Conservation (phyloP, 2,888 invertebrate species). For the Apodemia duryi region DNA sequence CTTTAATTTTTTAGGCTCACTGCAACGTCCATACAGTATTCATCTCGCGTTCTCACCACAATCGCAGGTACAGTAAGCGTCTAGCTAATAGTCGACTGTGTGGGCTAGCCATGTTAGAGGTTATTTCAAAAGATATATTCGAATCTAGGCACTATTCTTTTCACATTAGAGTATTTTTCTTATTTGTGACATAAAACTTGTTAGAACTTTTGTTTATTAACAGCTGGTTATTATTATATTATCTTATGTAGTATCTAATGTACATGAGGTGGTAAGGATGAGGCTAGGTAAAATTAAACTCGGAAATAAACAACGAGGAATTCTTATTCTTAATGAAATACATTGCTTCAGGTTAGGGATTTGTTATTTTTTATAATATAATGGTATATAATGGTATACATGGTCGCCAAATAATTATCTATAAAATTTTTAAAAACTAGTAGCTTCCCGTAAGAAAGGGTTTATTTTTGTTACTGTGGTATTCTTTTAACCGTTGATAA, state of each 20-base stretch:
- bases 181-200: constrained; percentile 30
- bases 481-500: too few relatives aligned
- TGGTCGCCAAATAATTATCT: too few relatives aligned
- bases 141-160: constrained; percentile 39
- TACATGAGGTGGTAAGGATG: constrained; percentile 57
- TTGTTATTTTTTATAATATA: too few relatives aligned
- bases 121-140: constrained; percentile 25
- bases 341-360: too few relatives aligned
- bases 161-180: constrained; percentile 44
- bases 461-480: too few relatives aligned
- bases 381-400: too few relatives aligned
- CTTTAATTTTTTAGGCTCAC: constrained; percentile 69
- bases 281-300: constrained; percentile 35
- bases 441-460: too few relatives aligned
- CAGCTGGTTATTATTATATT: too few relatives aligned
- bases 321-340: too few relatives aligned
- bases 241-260: constrained; percentile 52
- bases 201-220: constrained; percentile 38
- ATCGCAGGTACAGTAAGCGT: constrained; percentile 53
- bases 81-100: constrained; percentile 62
- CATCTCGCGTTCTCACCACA: constrained; percentile 66
- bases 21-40: constrained; percentile 65
- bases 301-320: background rate
- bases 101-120: constrained; percentile 33
- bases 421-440: too few relatives aligned